Evolutionary conservation across 2,797 vertebrate genomes (phyloP).

Genomic region (Sparidentex hasta): DNA sequence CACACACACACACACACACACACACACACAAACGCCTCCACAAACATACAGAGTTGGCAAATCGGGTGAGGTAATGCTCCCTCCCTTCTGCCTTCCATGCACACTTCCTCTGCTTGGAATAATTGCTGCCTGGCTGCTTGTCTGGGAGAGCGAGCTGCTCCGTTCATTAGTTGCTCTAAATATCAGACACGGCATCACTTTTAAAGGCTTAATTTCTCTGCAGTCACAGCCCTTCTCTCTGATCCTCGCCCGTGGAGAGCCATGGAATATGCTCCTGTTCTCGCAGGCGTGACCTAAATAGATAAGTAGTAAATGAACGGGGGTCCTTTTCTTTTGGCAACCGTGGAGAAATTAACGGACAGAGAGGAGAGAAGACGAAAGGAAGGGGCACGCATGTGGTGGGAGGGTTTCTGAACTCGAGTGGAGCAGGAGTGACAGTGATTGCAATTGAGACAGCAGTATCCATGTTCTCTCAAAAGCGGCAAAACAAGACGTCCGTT

Average conservation of each 20-base stretch:
- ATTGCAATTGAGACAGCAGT: slow-evolving; percentile 40
- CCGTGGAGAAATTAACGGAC: slow-evolving; percentile 54
- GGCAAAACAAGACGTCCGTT: slow-evolving; percentile 69
- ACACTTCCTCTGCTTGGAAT: slow-evolving; percentile 77
- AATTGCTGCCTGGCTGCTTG: slow-evolving; percentile 77
- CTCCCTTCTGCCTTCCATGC: slow-evolving; percentile 69
- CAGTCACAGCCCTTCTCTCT: slow-evolving; percentile 64
- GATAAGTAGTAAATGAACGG: slow-evolving; percentile 75
- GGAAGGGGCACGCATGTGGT: slow-evolving; percentile 22
- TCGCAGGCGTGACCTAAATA: slow-evolving; percentile 79
- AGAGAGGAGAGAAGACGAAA: slow-evolving; percentile 41
- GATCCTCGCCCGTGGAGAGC: slow-evolving; percentile 61
- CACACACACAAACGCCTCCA: slow-evolving; percentile 31
- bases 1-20: slow-evolving; percentile 26
- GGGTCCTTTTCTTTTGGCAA: slow-evolving; percentile 54
- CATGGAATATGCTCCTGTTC: slow-evolving; percentile 67
- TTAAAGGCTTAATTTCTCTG: slow-evolving; percentile 79
- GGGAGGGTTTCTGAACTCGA: slow-evolving; percentile 39
- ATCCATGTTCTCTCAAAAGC: slow-evolving; percentile 62
- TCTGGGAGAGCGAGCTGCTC: slow-evolving; percentile 62
- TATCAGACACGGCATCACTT: slow-evolving; percentile 76
- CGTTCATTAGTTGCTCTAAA: slow-evolving; percentile 78
- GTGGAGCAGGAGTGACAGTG: slow-evolving; percentile 32
- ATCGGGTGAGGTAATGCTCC: slow-evolving; percentile 64
- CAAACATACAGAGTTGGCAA: slow-evolving; percentile 59